Evolutionary conservation across 1,140 invertebrate species (phyloP), one percentile per base, ranked within the genome.

Genomic region (Lasaia peninsularis): DNA sequence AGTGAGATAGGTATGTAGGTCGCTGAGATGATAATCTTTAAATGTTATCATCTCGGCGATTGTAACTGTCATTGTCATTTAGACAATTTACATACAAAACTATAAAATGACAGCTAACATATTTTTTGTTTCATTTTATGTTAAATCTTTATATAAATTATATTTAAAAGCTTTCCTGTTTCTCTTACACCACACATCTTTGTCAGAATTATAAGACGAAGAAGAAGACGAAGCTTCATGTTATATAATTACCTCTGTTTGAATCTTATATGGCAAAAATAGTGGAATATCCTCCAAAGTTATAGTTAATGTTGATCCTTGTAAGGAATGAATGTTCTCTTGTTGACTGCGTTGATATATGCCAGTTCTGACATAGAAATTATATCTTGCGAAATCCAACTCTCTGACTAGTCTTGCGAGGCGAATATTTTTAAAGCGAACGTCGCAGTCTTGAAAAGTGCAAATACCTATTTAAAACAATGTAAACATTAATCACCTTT

Each of bases 301-400:
- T 60, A 93, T 69, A 20, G 91, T 91, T 2, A 89, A 91, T 4
- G 91, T 91, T 52, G 91, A 93, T 24, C 92, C 91, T 81, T 94
- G 92, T 10, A 93, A 88, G 0, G 92, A 91, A 14, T 89, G 78
- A 8, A 92, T 91, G 11, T 86, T 84, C 33, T 74, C 67, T 34
- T 89, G 82, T n/a, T 49, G 52, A 32, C 93, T 91, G n/a, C 86
- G 82, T 0, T 60, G 60, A 40, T 92, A 93, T 11, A 94, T 84
- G 9, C 93, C 92, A 11, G 90, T 91, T 57, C 89, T 76, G 33
- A 92, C 91, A 58, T 93, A 94, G 67, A 91, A 93, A 55, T 93
- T 90, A 67, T 94, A 93, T 16, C 93, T 88, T 4, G 92, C 94
- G 71, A 95, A 94, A 71, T 95, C 94, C 56, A 94, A 80, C 69